Percentiles rank a stretch among this genome's conserved stretches.
These are phyloP conservation scores for Rapana venosa DNA, from an alignment of 2,888 invertebrate species.

Conservation along the genomic window DNA sequence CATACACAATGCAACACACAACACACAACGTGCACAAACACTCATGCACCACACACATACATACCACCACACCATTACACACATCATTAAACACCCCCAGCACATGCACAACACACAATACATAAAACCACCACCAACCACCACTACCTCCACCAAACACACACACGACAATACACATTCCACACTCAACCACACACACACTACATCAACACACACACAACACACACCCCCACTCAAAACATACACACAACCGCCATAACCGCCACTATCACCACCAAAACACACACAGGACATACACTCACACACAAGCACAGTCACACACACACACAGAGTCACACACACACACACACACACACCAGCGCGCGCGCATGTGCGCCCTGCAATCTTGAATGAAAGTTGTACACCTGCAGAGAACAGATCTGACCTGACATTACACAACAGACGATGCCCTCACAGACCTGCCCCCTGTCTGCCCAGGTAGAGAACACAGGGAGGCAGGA, in stretches of 20 bases:
- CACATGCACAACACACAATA: background rate
- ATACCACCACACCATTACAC: too few species aligned
- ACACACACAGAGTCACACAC: background rate
- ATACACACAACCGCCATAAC: background rate
- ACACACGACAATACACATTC: background rate
- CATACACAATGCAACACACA: too few species aligned
- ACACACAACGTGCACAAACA: background rate
- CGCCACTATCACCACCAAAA: background rate
- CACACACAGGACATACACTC: background rate
- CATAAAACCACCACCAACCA: too few species aligned
- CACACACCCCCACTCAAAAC: background rate
- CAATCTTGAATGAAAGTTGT: background rate
- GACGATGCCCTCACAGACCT: background rate
- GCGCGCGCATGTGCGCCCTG: background rate
- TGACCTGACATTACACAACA: background rate
- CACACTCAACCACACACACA: constrained; percentile 16
- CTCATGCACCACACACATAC: background rate
- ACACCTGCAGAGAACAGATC: background rate
- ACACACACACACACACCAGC: constrained; percentile 21
- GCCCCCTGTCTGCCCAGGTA: background rate
- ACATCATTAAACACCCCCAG: background rate
- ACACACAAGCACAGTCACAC: background rate
- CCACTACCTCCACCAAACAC: too few species aligned
- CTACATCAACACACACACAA: background rate
- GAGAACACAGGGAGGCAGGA: background rate